Conservation (phyloP, 2,888 invertebrate genomes). For the Eulithis testata region DNA sequence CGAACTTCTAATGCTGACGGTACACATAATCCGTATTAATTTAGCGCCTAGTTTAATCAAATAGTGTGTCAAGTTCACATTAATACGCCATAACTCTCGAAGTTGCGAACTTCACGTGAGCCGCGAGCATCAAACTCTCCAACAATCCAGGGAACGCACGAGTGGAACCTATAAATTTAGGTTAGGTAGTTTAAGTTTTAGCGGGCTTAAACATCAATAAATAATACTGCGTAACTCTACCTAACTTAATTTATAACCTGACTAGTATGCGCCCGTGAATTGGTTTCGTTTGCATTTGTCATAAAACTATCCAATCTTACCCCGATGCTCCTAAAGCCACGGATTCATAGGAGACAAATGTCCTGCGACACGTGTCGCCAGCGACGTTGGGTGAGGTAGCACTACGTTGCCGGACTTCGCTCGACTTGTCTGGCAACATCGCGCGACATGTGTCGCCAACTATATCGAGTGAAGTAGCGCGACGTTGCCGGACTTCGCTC, state of each 20-base stretch:
- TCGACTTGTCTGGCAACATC: too few species aligned
- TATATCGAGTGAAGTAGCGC: too few species aligned
- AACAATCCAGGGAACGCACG: conserved; percentile 61
- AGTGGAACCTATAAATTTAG: conserved; percentile 64
- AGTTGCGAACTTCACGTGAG: conserved; percentile 46
- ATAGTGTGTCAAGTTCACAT: conserved; percentile 38
- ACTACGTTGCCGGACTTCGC: too few species aligned
- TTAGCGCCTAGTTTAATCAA: conserved; percentile 32
- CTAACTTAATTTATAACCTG: conserved; percentile 51
- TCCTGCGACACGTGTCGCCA: too few species aligned
- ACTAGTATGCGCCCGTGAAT: conserved; percentile 7
- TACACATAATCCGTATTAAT: conserved; percentile 22
- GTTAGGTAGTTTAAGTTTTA: conserved; percentile 60
- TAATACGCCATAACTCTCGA: conserved; percentile 47
- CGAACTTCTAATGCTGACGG: not conserved
- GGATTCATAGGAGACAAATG: too few species aligned
- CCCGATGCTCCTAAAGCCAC: too few species aligned
- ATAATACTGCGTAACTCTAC: conserved; percentile 53
- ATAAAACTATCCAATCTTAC: too few species aligned
- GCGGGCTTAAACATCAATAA: conserved; percentile 57
- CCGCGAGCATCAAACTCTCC: conserved; percentile 51
- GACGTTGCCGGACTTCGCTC: too few species aligned
- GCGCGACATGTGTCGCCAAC: too few species aligned
- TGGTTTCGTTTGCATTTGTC: not conserved
- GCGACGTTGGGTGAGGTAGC: too few species aligned